phyloP scores from a whole-genome alignment of 2,113 vertebrate genomes.

The Onychostoma macrolepis region DNA sequence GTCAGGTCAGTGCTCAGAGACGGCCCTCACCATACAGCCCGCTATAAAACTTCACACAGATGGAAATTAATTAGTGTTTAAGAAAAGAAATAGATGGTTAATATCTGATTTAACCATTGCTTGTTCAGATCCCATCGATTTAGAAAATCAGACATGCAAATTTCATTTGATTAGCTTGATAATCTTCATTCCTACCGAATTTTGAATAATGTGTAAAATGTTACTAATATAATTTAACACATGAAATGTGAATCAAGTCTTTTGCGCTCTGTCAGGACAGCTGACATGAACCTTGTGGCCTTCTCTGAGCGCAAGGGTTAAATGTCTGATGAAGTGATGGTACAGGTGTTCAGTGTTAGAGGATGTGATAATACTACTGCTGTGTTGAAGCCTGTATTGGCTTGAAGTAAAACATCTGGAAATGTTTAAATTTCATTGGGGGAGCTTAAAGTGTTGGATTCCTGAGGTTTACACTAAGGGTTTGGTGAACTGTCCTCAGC shows the following conservation, averaged over 20 bases:
- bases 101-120: background rate
- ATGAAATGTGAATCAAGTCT: background rate
- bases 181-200: background rate
- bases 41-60: background rate
- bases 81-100: background rate
- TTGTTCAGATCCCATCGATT: background rate
- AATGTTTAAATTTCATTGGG: slow-evolving; percentile 58
- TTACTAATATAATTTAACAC: background rate
- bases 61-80: background rate
- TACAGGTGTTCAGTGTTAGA: slow-evolving; percentile 5
- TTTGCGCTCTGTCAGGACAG: background rate
- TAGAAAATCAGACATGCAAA: background rate
- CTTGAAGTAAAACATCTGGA: slow-evolving; percentile 65
- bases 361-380: slow-evolving; percentile 10
- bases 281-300: background rate
- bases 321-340: background rate
- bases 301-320: background rate
- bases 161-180: background rate
- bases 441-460: slow-evolving; percentile 26
- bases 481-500: background rate
- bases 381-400: background rate
- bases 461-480: background rate
- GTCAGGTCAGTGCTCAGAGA: slow-evolving; percentile 13
- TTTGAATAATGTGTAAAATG: background rate
- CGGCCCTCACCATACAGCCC: background rate